Conservation (phyloP, 2,113 vertebrate genomes). For the Cochlearius cochlearius region DNA sequence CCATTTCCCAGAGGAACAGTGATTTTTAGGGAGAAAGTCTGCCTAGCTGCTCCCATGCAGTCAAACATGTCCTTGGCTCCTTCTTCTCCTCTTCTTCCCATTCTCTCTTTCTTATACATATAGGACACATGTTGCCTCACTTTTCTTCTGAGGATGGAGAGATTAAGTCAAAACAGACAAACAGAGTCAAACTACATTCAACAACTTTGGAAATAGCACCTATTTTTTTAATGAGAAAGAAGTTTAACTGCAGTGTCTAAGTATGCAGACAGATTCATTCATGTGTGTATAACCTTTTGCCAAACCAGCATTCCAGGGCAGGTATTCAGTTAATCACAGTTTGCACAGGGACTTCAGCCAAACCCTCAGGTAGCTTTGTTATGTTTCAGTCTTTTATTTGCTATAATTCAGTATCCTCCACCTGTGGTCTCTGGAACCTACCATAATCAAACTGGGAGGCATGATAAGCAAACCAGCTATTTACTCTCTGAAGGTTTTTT, state of each 20-base stretch:
- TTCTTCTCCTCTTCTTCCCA: neutral
- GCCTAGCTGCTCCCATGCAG: neutral
- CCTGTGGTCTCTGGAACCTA: constrained; percentile 47
- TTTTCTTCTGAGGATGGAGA: neutral
- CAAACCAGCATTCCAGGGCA: constrained; percentile 80
- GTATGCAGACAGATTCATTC: constrained; percentile 69
- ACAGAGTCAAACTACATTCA: neutral
- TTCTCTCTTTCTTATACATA: neutral
- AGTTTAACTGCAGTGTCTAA: constrained; percentile 53
- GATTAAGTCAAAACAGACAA: neutral
- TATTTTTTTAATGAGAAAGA: neutral
- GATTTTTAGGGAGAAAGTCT: neutral
- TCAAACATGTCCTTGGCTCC: neutral
- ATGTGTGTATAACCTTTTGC: constrained; percentile 68
- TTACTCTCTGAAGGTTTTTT: neutral
- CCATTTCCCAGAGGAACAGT: neutral
- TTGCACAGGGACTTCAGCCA: constrained; percentile 75
- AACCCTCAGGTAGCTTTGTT: constrained; percentile 68
- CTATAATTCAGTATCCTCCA: constrained; percentile 53
- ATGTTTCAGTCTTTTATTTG: constrained; percentile 64
- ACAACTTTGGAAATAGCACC: neutral
- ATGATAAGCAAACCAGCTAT: constrained; percentile 26
- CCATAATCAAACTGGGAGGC: constrained; percentile 35
- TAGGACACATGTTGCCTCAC: neutral
- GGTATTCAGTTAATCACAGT: constrained; percentile 80